These are phyloP conservation scores for Cataglyphis cursor DNA, from an alignment of 2,888 invertebrate genomes.

Conservation along the genomic window DNA sequence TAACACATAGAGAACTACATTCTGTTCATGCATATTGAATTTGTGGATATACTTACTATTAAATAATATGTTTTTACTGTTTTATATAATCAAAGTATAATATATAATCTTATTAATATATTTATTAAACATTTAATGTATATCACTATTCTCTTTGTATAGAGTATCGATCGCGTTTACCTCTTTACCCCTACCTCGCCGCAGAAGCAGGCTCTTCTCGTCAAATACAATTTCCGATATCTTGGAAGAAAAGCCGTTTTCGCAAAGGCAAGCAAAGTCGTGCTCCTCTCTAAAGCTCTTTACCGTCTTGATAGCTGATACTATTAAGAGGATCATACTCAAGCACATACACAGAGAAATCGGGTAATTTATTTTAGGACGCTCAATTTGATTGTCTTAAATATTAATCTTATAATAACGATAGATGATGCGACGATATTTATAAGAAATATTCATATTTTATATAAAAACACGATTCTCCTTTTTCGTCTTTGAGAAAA, in stretches of 20 bases:
- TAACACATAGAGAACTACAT: background rate
- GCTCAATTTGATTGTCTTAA: conserved; percentile 14
- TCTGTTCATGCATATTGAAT: background rate
- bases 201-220: conserved; percentile 43
- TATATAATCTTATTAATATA: conserved; percentile 14
- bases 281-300: conserved; percentile 50
- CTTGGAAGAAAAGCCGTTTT: conserved; percentile 45
- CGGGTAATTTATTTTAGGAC: background rate
- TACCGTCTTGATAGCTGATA: conserved; percentile 58
- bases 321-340: conserved; percentile 43
- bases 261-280: conserved; percentile 57
- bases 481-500: background rate
- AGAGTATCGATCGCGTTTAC: conserved; percentile 27
- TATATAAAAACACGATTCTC: background rate
- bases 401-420: conserved; percentile 8
- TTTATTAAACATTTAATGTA: conserved; percentile 33
- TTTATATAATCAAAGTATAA: background rate
- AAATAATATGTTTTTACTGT: background rate
- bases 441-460: conserved; percentile 4
- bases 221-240: conserved; percentile 56
- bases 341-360: conserved; percentile 8
- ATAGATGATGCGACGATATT: background rate
- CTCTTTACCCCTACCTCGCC: conserved; percentile 9
- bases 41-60: background rate
- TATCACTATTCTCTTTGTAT: conserved; percentile 33